Conservation (phyloP, 1,140 invertebrate species). For the Drosophila ohnishii region DNA sequence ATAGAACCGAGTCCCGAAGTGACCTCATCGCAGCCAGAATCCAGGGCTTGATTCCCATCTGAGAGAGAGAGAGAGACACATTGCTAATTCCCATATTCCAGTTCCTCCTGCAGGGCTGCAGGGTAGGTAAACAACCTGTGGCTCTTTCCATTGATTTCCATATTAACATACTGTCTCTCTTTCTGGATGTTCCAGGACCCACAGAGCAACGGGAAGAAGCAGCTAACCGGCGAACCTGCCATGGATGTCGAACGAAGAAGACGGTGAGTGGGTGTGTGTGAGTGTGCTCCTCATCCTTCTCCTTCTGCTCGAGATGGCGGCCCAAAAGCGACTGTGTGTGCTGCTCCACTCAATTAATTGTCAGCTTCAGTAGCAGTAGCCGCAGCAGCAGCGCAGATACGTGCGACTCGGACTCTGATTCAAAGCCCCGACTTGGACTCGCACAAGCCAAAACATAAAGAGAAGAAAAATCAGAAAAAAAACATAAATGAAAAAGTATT, state of each 20-base stretch:
- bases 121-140: constrained; percentile 10
- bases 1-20: constrained; percentile 34
- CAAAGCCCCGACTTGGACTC: constrained; percentile 15
- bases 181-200: neutral
- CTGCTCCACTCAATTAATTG: constrained; percentile 51
- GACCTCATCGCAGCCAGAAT: constrained; percentile 20
- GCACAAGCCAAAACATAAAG: constrained; percentile 21
- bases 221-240: constrained; percentile 8
- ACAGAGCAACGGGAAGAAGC: neutral
- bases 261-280: constrained; percentile 58
- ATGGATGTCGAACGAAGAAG: constrained; percentile 74
- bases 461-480: constrained; percentile 2
- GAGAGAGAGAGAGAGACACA: neutral
- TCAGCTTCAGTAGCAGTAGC: constrained; percentile 28
- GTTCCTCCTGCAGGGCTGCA: constrained; percentile 3
- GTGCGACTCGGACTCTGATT: constrained; percentile 22
- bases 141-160: neutral
- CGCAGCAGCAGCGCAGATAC: constrained; percentile 30
- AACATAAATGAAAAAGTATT: constrained; percentile 54
- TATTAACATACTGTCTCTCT: neutral
- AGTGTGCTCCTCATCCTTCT: neutral
- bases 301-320: constrained; percentile 4
- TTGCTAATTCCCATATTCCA: constrained; percentile 4
- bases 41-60: constrained; percentile 9
- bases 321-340: constrained; percentile 28